These are phyloP conservation scores for Aphelocoma californica DNA, from an alignment of 2,797 vertebrate species.

Conservation along the genomic window DNA sequence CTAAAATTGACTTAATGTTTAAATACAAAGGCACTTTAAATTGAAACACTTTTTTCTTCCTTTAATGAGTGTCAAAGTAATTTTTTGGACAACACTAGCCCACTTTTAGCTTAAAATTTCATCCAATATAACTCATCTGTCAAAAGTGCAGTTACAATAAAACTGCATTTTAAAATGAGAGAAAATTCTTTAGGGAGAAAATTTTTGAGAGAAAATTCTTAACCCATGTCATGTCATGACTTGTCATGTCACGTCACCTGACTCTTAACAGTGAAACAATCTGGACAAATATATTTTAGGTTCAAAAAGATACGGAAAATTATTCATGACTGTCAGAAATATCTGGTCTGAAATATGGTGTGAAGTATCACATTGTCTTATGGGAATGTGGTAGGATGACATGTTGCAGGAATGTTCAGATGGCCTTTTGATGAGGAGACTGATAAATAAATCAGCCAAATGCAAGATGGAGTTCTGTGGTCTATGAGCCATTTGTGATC, in stretches of 20 bases:
- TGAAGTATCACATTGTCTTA: not conserved
- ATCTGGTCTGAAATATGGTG: not conserved
- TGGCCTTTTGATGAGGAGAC: not conserved
- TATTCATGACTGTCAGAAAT: not conserved
- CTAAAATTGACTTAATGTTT: slow-evolving; percentile 27
- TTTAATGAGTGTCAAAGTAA: not conserved
- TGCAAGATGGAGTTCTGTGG: not conserved
- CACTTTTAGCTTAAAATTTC: slow-evolving; percentile 12
- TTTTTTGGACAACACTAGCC: not conserved
- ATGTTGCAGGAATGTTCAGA: rapidly evolving
- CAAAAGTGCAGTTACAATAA: not conserved
- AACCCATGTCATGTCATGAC: not conserved
- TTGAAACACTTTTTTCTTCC: not conserved
- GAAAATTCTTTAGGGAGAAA: not conserved
- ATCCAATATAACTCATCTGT: not conserved
- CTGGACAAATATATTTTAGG: not conserved
- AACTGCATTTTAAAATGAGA: not conserved
- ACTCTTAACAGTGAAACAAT: not conserved
- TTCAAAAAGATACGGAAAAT: not conserved
- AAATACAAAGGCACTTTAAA: slow-evolving; percentile 35
- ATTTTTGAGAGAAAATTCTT: not conserved
- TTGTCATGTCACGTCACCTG: not conserved
- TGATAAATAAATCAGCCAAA: not conserved
- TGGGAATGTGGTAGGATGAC: not conserved
- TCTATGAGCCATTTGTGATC: not conserved